Evolutionary conservation across 2,888 invertebrate genomes (phyloP).

Genomic region (Prosapia bicincta): DNA sequence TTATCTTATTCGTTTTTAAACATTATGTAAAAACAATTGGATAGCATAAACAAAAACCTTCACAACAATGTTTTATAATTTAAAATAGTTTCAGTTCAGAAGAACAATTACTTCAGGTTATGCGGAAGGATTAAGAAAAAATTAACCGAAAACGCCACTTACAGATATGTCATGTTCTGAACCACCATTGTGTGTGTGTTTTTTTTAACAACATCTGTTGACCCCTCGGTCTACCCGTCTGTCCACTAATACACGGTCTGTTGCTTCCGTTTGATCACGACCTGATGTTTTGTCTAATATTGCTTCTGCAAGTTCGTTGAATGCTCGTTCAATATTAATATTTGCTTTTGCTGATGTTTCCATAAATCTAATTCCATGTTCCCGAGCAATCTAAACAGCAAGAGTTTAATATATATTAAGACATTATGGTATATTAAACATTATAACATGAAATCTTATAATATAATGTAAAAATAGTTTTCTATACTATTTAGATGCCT

Average conservation of each 20-base stretch:
- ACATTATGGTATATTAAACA: no score
- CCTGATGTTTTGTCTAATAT: conserved; percentile 89
- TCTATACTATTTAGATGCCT: no score
- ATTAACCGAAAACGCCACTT: neutral
- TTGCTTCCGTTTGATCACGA: conserved; percentile 73
- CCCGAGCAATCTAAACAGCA: conserved; percentile 89
- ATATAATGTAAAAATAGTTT: no score
- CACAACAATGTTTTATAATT: neutral
- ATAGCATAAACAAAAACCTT: neutral
- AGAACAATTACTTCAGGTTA: neutral
- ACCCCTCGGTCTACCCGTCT: conserved; percentile 62
- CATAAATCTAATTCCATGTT: conserved; percentile 95
- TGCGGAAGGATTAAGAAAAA: neutral
- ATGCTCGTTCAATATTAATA: conserved; percentile 94
- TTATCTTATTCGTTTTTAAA: no score
- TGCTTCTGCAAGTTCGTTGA: conserved; percentile 91
- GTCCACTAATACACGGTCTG: conserved; percentile 68
- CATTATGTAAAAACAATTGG: no score
- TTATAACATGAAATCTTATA: no score
- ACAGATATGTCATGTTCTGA: conserved; percentile 4
- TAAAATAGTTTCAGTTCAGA: neutral
- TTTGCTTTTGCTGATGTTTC: conserved; percentile 98
- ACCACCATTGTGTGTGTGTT: neutral
- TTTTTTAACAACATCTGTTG: conserved; percentile 58
- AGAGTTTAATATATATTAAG: no score